These are phyloP conservation scores for Coregonus ussuriensis DNA, from an alignment of 2,797 vertebrate genomes.

Conservation along the genomic window DNA sequence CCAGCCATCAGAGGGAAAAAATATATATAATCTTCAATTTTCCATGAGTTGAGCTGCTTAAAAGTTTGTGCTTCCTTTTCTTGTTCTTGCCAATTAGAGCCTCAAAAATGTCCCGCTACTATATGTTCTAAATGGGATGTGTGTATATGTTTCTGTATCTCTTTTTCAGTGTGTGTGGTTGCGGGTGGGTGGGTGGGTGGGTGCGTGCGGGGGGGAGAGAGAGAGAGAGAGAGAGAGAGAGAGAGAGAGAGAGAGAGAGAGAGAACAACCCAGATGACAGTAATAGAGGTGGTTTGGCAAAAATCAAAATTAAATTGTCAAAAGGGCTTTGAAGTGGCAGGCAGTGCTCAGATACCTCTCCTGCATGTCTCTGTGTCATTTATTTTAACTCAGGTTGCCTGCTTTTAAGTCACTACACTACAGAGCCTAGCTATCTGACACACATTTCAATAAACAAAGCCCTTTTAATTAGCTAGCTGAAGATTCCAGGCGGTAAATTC, in stretches of 20 bases:
- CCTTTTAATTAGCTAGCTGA: conserved; percentile 56
- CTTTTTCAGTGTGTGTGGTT: background rate
- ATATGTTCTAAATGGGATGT: conserved; percentile 10
- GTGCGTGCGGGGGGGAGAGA: background rate
- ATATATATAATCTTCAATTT: conserved; percentile 60
- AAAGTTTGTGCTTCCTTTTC: conserved; percentile 68
- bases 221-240: no score
- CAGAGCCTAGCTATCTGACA: conserved; percentile 42
- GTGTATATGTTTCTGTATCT: conserved; percentile 9
- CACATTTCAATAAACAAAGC: conserved; percentile 44
- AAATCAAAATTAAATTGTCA: conserved; percentile 32
- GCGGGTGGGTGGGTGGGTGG: accelerated
- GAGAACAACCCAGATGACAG: conserved; percentile 25
- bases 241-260: no score
- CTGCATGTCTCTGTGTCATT: conserved; percentile 48
- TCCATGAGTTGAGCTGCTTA: conserved; percentile 66
- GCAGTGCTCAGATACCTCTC: conserved; percentile 40
- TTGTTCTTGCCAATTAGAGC: conserved; percentile 68
- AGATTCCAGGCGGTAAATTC: conserved; percentile 35
- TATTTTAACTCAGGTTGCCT: conserved; percentile 41
- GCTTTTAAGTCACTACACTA: conserved; percentile 47
- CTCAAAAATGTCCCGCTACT: conserved; percentile 57
- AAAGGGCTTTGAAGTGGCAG: conserved; percentile 18
- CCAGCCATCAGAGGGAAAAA: conserved; percentile 70
- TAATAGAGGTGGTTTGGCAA: conserved; percentile 27